phyloP scores from a whole-genome alignment of 2,888 invertebrate genomes.

The Bombylius major region DNA sequence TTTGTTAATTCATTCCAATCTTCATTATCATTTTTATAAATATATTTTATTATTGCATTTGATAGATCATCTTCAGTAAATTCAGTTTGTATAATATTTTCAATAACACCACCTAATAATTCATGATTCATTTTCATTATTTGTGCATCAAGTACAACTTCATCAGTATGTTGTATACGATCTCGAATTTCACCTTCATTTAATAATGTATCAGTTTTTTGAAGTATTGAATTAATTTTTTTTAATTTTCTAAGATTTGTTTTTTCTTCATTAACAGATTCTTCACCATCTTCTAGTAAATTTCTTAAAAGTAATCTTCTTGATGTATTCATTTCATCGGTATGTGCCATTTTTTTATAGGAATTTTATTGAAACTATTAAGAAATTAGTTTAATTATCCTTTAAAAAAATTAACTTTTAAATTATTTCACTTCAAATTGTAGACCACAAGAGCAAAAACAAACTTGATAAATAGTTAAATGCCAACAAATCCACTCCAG shows the following conservation, averaged over 20 bases:
- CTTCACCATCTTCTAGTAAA: background rate
- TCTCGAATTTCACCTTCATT: constrained; percentile 22
- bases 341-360: too few species aligned
- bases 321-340: too few species aligned
- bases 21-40: constrained; percentile 16
- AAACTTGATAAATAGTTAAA: too few species aligned
- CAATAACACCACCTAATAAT: constrained; percentile 26
- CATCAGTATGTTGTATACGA: constrained; percentile 29
- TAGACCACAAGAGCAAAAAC: too few species aligned
- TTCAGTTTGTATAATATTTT: constrained; percentile 20
- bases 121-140: constrained; percentile 30
- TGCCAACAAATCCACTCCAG: too few species aligned
- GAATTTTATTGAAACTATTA: too few species aligned
- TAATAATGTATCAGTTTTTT: constrained; percentile 23
- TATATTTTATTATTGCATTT: constrained; percentile 24
- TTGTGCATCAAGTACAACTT: constrained; percentile 34
- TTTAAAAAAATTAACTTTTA: too few species aligned
- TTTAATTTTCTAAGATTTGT: constrained; percentile 29
- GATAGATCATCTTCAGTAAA: constrained; percentile 27
- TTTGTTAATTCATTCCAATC: constrained; percentile 25
- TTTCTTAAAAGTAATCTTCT: background rate
- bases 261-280: constrained; percentile 17
- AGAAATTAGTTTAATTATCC: too few species aligned
- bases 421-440: too few species aligned
- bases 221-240: constrained; percentile 22